A percentile compares a stretch with the other conserved stretches of the same genome.
Evolutionary conservation across 2,113 vertebrate genomes (phyloP).

Genomic region (Corythornis madagascariensis): DNA sequence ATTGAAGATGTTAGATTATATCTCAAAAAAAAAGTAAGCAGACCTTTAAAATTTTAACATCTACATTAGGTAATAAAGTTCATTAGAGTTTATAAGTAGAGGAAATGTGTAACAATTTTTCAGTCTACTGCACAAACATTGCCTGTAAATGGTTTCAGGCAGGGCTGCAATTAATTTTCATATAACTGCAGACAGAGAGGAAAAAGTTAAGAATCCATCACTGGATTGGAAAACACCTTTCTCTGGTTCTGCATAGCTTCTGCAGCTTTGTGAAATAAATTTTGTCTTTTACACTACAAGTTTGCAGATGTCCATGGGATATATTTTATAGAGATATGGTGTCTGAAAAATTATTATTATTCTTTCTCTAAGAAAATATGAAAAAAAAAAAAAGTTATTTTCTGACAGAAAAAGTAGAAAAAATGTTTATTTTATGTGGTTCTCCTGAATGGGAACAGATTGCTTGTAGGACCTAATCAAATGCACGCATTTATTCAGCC

Average conservation of each 20-base stretch:
- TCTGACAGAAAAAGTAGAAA: not conserved
- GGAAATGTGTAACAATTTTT: not conserved
- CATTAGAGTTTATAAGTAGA: not conserved
- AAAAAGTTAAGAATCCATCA: not conserved
- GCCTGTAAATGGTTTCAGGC: not conserved
- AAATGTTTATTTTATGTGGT: not conserved
- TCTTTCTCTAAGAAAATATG: not conserved
- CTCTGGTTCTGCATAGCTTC: not conserved
- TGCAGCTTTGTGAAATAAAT: not conserved
- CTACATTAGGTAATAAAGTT: not conserved
- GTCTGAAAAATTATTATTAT: not conserved
- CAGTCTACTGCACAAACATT: not conserved
- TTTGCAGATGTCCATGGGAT: not conserved
- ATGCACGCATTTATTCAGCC: not conserved
- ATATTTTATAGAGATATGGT: not conserved
- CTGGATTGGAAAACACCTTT: not conserved
- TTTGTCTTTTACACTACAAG: not conserved
- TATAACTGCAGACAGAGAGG: not conserved
- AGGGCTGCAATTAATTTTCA: not conserved
- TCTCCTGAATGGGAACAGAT: not conserved
- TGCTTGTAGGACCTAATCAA: not conserved
- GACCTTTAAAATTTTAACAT: not conserved
- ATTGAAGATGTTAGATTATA: not conserved
- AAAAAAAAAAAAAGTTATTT: not conserved
- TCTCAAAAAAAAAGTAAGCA: not conserved